Conservation (phyloP, 92 coral and sea anemone genomes). For the Phymanthus crucifer region DNA sequence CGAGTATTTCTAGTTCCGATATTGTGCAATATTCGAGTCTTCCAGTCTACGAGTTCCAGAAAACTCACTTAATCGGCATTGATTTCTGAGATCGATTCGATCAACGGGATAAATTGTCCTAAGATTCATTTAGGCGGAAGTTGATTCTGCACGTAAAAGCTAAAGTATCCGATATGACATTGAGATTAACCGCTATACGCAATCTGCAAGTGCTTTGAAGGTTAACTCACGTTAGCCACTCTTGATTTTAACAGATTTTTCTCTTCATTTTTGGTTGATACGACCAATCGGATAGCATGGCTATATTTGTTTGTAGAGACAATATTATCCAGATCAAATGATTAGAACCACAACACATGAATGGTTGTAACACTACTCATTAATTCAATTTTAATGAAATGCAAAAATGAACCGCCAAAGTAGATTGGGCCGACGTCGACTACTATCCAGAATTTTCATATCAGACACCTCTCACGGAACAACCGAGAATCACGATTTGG, state of each 20-base stretch:
- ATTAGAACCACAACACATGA: slow-evolving; percentile 3
- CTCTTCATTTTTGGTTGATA: neutral
- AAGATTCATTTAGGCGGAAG: too few species aligned
- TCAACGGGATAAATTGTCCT: too few species aligned
- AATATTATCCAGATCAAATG: neutral
- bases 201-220: slow-evolving; percentile 5
- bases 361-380: slow-evolving; percentile 7
- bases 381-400: slow-evolving; percentile 41
- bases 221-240: neutral
- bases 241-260: neutral
- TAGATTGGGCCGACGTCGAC: slow-evolving; percentile 19
- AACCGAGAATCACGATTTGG: neutral
- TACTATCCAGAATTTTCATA: slow-evolving; percentile 9
- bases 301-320: slow-evolving; percentile 6
- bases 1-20: too few species aligned
- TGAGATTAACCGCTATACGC: neutral
- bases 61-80: too few species aligned
- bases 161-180: neutral
- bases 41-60: too few species aligned
- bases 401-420: slow-evolving; percentile 29
- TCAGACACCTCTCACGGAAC: neutral
- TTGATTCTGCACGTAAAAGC: too few species aligned
- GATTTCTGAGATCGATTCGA: too few species aligned
- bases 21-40: too few species aligned
- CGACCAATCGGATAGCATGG: neutral